Percentiles rank a stretch among this genome's conserved stretches.
Evolutionary conservation across 35 echinoderm and acorn worm genomes (phyloP).

Genomic region (Stichopus chloronotus): DNA sequence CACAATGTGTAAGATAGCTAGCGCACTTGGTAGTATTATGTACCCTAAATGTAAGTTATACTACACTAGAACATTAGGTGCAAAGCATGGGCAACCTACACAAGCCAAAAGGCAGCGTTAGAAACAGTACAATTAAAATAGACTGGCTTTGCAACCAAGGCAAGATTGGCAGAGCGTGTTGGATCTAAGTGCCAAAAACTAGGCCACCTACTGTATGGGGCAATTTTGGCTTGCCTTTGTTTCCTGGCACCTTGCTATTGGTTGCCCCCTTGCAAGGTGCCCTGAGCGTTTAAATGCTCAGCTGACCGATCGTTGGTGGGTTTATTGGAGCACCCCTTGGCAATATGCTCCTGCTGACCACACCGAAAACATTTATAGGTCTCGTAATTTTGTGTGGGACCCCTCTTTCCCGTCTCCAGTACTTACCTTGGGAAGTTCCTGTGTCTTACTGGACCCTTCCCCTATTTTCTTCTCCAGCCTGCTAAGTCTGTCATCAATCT

Average conservation of each 20-base stretch:
- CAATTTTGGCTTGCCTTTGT: not conserved
- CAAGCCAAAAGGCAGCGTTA: too few relatives aligned
- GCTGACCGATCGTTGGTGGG: not conserved
- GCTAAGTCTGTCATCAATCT: not conserved
- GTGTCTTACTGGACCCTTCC: not conserved
- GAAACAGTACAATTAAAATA: too few relatives aligned
- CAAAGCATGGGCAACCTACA: too few relatives aligned
- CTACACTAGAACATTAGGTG: too few relatives aligned
- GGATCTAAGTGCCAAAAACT: too few relatives aligned
- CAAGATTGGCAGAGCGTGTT: too few relatives aligned
- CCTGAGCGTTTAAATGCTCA: conserved; percentile 4
- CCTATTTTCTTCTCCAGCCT: not conserved
- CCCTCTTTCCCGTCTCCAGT: not conserved
- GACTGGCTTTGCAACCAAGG: too few relatives aligned
- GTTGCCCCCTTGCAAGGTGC: conserved; percentile 15
- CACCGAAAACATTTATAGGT: conserved; percentile 25
- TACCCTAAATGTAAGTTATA: too few relatives aligned
- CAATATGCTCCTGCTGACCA: conserved; percentile 44
- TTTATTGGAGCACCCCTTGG: not conserved
- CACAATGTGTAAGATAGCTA: too few relatives aligned
- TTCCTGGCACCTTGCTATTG: conserved; percentile 27
- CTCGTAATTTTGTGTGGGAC: not conserved
- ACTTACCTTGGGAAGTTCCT: not conserved
- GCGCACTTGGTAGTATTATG: too few relatives aligned
- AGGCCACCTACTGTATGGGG: too few relatives aligned